phyloP scores from a whole-genome alignment of 2,888 invertebrate species.

The Drosophila barbarae region DNA sequence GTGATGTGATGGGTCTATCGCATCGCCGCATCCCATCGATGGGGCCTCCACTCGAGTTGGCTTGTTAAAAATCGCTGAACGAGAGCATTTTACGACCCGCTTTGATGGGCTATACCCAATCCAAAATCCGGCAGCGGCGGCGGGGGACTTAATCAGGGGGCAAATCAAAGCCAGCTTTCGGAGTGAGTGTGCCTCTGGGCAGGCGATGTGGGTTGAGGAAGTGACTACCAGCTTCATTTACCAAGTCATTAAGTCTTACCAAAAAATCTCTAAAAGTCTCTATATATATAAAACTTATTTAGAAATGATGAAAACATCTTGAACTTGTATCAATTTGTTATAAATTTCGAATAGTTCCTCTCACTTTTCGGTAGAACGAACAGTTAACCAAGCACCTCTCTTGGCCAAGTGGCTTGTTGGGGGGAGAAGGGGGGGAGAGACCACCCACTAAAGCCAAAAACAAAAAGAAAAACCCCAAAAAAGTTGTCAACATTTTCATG shows the following conservation, averaged over 20 bases:
- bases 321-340: neutral
- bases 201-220: neutral
- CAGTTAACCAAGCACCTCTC: conserved; percentile 25
- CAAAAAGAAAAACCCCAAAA: conserved; percentile 9
- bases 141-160: conserved; percentile 34
- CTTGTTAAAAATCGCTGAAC: conserved; percentile 43
- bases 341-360: neutral
- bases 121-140: conserved; percentile 6
- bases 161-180: conserved; percentile 21
- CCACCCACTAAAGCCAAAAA: conserved; percentile 27
- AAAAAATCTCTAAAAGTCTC: neutral
- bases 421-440: neutral
- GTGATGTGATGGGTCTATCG: conserved; percentile 69
- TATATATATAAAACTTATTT: neutral
- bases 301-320: too few species aligned
- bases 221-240: neutral
- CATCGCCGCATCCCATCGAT: conserved; percentile 28
- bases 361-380: conserved; percentile 2
- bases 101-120: conserved; percentile 27
- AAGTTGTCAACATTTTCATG: conserved; percentile 62
- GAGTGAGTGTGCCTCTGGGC: neutral
- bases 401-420: neutral
- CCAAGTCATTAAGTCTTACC: neutral
- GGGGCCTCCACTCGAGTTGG: conserved; percentile 30
- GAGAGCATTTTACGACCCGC: conserved; percentile 38